Evolutionary conservation across 1,140 invertebrate species (phyloP), one percentile per base, ranked within the genome.

Genomic region (Caenorhabditis latens): DNA sequence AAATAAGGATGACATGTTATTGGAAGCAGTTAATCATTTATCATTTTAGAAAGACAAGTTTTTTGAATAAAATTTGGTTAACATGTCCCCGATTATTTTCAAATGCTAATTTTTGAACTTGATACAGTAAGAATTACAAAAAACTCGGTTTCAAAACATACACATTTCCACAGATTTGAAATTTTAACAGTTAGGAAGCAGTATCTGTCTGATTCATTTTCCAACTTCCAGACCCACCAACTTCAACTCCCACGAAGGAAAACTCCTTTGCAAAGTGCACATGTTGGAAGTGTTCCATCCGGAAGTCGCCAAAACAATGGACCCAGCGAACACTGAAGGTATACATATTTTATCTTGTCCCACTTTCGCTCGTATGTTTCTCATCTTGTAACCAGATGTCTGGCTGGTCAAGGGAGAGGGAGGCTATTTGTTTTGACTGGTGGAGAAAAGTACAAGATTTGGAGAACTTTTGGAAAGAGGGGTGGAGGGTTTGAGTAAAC

Each of bases 191-290:
- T n/a, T n/a, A n/a, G n/a, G n/a, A n/a, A n/a, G n/a, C n/a, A n/a
- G n/a, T n/a, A n/a, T n/a, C n/a, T n/a, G n/a, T n/a, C n/a, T n/a
- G n/a, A n/a, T n/a, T n/a, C 50, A 50, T 11, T 11, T 50, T 1
- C 1, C 8, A 11, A 50, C 8, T 71, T 67, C 86, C 61, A 91
- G 91, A 46, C 75, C 91, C 40, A 91, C 90, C 14, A 91, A 91
- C n/a, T 91, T 91, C 86, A 92, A 91, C 84, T 90, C 87, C 19
- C 91, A 91, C 67, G 90, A 91, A 67, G 90, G 90, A 21, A 83
- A 84, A 55, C 67, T 91, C 14, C 87, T 89, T 46, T 91, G 91
- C 84, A 89, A 89, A 61, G 86, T 90, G 4, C 91, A 91, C 83
- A 88, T 90, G 79, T 75, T 90, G 21, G 90, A 91, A 86, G 87